phyloP scores from a whole-genome alignment of 1,140 invertebrate species.

The Bombus cullumanus region DNA sequence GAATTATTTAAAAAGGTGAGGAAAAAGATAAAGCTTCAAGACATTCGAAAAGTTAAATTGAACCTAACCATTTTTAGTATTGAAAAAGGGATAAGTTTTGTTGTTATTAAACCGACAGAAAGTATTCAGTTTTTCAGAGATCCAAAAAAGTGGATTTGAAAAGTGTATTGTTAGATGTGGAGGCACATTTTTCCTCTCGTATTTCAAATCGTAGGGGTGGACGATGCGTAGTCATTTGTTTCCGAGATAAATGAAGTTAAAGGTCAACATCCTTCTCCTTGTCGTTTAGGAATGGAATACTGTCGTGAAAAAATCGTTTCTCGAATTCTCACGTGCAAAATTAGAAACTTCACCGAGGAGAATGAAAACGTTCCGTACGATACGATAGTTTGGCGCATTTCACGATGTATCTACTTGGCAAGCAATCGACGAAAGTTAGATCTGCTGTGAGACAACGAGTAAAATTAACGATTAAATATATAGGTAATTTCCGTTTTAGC shows the following conservation, averaged over 20 bases:
- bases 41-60: accelerated
- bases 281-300: background rate
- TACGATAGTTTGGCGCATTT: background rate
- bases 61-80: background rate
- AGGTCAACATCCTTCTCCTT: background rate
- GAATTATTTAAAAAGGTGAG: background rate
- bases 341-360: background rate
- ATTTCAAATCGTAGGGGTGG: background rate
- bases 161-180: background rate
- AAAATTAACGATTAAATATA: conserved; percentile 6
- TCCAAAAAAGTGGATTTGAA: no score
- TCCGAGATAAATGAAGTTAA: background rate
- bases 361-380: background rate
- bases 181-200: background rate
- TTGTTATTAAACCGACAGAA: background rate
- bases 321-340: background rate
- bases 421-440: background rate
- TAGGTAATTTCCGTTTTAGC: conserved; percentile 21
- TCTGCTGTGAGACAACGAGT: background rate
- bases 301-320: no score
- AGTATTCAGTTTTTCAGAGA: background rate
- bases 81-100: background rate
- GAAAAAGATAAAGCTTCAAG: background rate
- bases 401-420: background rate
- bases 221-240: background rate